A percentile compares a stretch with the other conserved stretches of the same genome.
These are phyloP conservation scores for Drosophila lacteicornis DNA, from an alignment of 1,140 invertebrate genomes.

Conservation along the genomic window DNA sequence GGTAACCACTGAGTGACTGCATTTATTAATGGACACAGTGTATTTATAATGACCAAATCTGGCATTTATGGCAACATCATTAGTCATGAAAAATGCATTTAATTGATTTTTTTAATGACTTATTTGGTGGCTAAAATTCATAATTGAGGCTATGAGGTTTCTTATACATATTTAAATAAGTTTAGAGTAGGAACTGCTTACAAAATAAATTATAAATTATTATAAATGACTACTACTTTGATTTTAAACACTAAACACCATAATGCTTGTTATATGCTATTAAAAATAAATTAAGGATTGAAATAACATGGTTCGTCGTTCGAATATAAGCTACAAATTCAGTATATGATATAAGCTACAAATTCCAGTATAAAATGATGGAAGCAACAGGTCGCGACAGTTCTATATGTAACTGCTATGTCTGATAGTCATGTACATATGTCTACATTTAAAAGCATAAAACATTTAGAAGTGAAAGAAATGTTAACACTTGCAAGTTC, in stretches of 20 bases:
- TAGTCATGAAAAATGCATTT: constrained; percentile 11
- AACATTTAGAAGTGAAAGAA: too few relatives aligned
- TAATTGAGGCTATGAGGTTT: background rate
- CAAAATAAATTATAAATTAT: background rate
- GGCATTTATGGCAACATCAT: constrained; percentile 10
- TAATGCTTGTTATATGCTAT: background rate
- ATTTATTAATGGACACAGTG: constrained; percentile 6
- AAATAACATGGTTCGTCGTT: background rate
- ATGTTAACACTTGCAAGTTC: too few relatives aligned
- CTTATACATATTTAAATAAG: background rate
- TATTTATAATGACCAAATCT: constrained; percentile 5
- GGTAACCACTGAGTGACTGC: constrained; percentile 20
- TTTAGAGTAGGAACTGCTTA: background rate
- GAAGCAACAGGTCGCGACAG: background rate
- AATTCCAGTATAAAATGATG: background rate
- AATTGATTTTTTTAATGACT: constrained; percentile 19
- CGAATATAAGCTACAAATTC: background rate
- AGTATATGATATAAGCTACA: background rate
- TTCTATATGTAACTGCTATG: background rate
- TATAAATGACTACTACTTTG: background rate
- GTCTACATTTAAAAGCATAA: background rate
- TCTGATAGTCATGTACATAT: background rate
- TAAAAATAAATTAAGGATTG: background rate
- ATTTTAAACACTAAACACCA: background rate
- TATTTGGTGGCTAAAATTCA: background rate